These are phyloP conservation scores for Porphyrio hochstetteri DNA, from an alignment of 2,113 vertebrate species.

Conservation along the genomic window DNA sequence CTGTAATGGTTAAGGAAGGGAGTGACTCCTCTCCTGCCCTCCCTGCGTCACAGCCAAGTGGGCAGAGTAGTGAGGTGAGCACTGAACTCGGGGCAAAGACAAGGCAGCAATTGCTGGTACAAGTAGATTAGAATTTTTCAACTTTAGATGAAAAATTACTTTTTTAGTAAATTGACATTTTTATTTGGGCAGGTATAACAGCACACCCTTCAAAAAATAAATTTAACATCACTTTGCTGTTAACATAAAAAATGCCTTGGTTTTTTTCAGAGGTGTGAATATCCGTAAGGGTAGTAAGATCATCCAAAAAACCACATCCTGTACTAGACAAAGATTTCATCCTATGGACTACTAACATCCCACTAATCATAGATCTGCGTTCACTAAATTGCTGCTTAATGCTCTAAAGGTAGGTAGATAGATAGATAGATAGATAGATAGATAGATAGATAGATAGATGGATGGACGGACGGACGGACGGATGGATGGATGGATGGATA, in stretches of 20 bases:
- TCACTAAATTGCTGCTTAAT: neutral
- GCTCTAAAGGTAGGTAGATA: neutral
- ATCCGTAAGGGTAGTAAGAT: neutral
- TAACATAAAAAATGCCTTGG: neutral
- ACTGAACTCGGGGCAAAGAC: neutral
- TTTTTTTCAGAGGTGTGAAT: neutral
- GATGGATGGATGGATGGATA: neutral
- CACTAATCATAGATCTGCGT: neutral
- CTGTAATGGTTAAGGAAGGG: neutral
- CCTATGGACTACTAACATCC: neutral
- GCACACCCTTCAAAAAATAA: neutral
- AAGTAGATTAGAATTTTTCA: neutral
- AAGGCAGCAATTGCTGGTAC: neutral
- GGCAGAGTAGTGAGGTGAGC: neutral
- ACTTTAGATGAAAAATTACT: neutral
- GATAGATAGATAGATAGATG: too few relatives aligned
- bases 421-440: too few relatives aligned
- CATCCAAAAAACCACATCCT: neutral
- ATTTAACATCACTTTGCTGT: neutral
- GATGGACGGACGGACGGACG: too few relatives aligned
- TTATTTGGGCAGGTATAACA: neutral
- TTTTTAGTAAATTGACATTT: neutral
- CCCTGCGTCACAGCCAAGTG: neutral
- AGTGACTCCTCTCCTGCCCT: neutral
- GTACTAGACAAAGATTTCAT: neutral